Percentiles rank a stretch among this genome's conserved stretches.
Evolutionary conservation across 2,888 invertebrate genomes (phyloP).

Genomic region (Brenthis daphne): DNA sequence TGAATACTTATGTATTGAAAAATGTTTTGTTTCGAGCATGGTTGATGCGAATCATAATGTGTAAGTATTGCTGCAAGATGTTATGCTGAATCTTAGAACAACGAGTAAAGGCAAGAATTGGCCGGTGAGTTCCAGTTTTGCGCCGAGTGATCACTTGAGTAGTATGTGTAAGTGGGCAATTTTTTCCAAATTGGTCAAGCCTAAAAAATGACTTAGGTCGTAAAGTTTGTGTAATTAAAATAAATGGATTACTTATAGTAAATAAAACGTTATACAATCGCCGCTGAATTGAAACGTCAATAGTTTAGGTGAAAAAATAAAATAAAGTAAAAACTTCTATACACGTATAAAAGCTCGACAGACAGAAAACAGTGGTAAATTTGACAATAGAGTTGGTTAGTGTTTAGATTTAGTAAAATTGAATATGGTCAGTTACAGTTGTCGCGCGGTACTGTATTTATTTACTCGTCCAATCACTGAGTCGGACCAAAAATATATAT

Average conservation of each 20-base stretch:
- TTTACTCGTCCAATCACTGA: constrained; percentile 13
- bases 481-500: constrained; percentile 5
- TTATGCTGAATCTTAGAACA: neutral
- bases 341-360: neutral
- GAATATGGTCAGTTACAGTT: constrained; percentile 21
- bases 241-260: too few relatives aligned
- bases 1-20: constrained; percentile 19
- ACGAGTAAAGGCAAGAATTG: too few relatives aligned
- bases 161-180: too few relatives aligned
- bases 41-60: neutral
- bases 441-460: constrained; percentile 10
- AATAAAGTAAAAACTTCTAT: too few relatives aligned
- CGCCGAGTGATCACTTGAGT: too few relatives aligned
- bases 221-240: too few relatives aligned
- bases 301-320: too few relatives aligned
- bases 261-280: too few relatives aligned
- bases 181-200: too few relatives aligned
- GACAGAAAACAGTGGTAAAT: constrained; percentile 2
- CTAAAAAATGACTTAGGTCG: too few relatives aligned
- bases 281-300: too few relatives aligned
- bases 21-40: neutral
- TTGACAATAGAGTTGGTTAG: constrained; percentile 5
- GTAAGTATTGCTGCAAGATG: neutral
- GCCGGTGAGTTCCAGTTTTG: too few relatives aligned
- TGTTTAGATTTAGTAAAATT: constrained; percentile 19